phyloP scores from a whole-genome alignment of 2,888 invertebrate genomes.

The Sesia apiformis region DNA sequence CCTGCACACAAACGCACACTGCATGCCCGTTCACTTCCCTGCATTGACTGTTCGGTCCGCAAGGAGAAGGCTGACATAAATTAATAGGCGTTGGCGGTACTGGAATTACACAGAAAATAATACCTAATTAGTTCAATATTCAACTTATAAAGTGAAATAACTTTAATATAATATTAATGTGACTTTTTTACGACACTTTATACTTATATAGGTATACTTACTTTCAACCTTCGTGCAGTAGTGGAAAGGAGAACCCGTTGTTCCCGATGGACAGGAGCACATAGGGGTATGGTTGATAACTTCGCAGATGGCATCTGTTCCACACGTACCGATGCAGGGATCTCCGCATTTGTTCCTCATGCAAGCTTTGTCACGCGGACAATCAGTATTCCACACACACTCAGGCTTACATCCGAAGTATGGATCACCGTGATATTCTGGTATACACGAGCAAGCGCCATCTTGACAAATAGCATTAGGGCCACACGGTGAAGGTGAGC shows the following conservation, averaged over 20 bases:
- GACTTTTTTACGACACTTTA: not conserved
- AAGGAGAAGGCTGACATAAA: conserved; percentile 65
- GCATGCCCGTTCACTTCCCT: conserved; percentile 79
- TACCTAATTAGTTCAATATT: not conserved
- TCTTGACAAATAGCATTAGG: conserved; percentile 77
- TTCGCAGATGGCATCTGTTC: conserved; percentile 71
- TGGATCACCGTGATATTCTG: conserved; percentile 84
- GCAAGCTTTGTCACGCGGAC: conserved; percentile 80
- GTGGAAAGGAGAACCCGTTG: conserved; percentile 77
- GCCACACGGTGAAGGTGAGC: conserved; percentile 83
- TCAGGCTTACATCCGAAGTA: conserved; percentile 84
- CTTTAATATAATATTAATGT: not conserved
- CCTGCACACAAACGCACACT: conserved; percentile 81
- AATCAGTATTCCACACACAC: conserved; percentile 84
- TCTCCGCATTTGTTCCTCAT: conserved; percentile 82
- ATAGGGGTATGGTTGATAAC: conserved; percentile 80
- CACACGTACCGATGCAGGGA: conserved; percentile 83
- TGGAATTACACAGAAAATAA: conserved; percentile 18
- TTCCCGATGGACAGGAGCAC: conserved; percentile 79
- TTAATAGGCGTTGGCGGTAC: conserved; percentile 29
- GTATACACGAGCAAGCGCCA: conserved; percentile 80
- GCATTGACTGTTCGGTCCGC: conserved; percentile 84
- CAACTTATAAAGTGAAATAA: not conserved
- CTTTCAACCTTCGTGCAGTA: conserved; percentile 66
- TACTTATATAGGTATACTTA: conserved; percentile 15